Conservation (phyloP, 2,113 vertebrate species). For the Gasterosteus nipponicus region DNA sequence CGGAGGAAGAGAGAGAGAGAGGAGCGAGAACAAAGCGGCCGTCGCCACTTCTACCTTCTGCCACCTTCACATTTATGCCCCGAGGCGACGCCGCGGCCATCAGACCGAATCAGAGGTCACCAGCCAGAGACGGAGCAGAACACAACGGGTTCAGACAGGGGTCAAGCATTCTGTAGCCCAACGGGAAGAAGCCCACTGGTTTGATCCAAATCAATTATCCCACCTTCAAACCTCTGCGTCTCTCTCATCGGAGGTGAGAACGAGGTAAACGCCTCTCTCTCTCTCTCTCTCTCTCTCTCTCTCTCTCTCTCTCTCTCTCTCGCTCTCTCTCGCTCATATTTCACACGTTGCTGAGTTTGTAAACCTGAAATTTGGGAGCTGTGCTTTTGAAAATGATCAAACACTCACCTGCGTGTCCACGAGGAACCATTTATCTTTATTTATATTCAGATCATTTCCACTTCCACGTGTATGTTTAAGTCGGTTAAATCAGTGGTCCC, state of each 20-base stretch:
- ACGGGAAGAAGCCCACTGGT: too few species aligned
- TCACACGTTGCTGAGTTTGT: background rate
- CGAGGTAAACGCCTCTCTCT: slow-evolving; percentile 71
- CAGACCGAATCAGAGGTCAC: too few species aligned
- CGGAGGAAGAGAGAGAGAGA: background rate
- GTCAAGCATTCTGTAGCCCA: too few species aligned
- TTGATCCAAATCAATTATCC: slow-evolving; percentile 80
- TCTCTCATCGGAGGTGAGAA: slow-evolving; percentile 77
- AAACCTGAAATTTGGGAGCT: background rate
- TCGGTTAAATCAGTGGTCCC: too few species aligned
- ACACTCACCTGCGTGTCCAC: background rate
- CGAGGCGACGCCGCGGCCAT: too few species aligned
- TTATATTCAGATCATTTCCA: too few species aligned
- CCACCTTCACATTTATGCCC: too few species aligned
- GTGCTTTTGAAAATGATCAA: background rate
- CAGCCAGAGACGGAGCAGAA: too few species aligned
- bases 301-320: slow-evolving; percentile 38
- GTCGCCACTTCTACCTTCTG: too few species aligned
- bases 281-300: slow-evolving; percentile 47
- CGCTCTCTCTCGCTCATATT: slow-evolving; percentile 41
- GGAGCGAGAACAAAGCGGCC: background rate
- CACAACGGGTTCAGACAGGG: too few species aligned
- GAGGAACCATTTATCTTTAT: too few species aligned
- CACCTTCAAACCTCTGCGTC: slow-evolving; percentile 54
- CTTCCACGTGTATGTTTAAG: too few species aligned